Evolutionary conservation across 2,888 invertebrate genomes (phyloP), one percentile per base, ranked within the genome.

Genomic region (Eupithecia abbreviata): DNA sequence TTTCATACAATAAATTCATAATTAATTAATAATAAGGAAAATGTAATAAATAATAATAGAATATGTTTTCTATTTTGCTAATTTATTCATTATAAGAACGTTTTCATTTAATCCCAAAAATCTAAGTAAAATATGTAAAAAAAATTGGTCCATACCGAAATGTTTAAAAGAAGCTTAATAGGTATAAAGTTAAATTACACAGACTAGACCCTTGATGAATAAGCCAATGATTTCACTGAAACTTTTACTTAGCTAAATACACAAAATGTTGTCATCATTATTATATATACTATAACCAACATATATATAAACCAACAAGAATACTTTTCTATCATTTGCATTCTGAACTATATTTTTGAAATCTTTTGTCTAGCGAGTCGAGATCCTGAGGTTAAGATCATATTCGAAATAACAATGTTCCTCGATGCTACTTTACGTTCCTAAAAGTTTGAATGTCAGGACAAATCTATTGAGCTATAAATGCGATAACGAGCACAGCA

Each of bases 401-500:
- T 15, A 42, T 66, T 66, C 15, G 42, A 66, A 66, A 42, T 13
- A 66, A 66, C 66, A 42, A 66, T 45, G 43, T 43, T 45, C 43
- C 15, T 68, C 42, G 43, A 68, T 68, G 42, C n/a, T 68, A 68
- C 68, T 68, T 30, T n/a, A 41, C 42, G 42, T 66, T 15, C 42
- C 58, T 62, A 62, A 66, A 66, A 68, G 68, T 68, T 68, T 45
- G 43, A 67, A 67, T 42, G 42, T 45, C 68, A 43, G n/a, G 45
- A 45, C 68, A 74, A 72, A 72, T 71, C 69, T 49, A 75, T 75
- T 68, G 73, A 77, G 74, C 65, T 71, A 79, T 79, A 70, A 70
- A 13, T 75, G 15, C 18, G 76, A 74, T 84, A 86, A 83, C 82
- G 73, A 84, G 81, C 80, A 79, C 12, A 6, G 68, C n/a, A 68